These are phyloP conservation scores for Pollenia angustigena DNA, from an alignment of 2,888 invertebrate species.

Conservation along the genomic window DNA sequence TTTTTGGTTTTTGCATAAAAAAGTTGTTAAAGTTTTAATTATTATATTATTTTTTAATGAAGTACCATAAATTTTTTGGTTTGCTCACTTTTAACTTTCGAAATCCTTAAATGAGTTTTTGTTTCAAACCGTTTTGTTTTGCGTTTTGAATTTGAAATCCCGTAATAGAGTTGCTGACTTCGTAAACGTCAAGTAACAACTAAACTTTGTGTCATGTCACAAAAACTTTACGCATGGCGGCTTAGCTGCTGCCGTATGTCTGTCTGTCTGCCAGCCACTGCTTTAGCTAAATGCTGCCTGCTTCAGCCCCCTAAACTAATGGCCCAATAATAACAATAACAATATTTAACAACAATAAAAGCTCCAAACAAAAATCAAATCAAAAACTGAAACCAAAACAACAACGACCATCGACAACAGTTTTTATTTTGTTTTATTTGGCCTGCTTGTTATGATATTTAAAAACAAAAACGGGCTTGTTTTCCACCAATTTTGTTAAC, in stretches of 20 bases:
- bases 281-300: constrained; percentile 44
- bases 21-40: background rate
- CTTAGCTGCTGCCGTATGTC: constrained; percentile 37
- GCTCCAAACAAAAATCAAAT: background rate
- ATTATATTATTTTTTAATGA: background rate
- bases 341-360: constrained; percentile 41
- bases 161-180: constrained; percentile 78
- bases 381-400: constrained; percentile 10
- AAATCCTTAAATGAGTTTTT: constrained; percentile 45
- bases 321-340: constrained; percentile 67
- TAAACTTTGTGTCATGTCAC: constrained; percentile 78
- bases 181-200: constrained; percentile 81
- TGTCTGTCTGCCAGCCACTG: constrained; percentile 2
- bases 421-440: constrained; percentile 11
- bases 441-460: constrained; percentile 20
- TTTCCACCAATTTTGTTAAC: constrained; percentile 60
- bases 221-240: constrained; percentile 70
- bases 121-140: background rate
- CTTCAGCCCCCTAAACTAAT: constrained; percentile 60
- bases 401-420: constrained; percentile 65
- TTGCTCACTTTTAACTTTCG: constrained; percentile 41
- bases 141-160: constrained; percentile 16
- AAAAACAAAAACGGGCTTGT: constrained; percentile 65
- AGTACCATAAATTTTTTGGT: background rate
- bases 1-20: background rate